A percentile compares a stretch with the other conserved stretches of the same genome.
Conservation (phyloP, 2,797 vertebrate species). For the Sardinella longiceps region DNA sequence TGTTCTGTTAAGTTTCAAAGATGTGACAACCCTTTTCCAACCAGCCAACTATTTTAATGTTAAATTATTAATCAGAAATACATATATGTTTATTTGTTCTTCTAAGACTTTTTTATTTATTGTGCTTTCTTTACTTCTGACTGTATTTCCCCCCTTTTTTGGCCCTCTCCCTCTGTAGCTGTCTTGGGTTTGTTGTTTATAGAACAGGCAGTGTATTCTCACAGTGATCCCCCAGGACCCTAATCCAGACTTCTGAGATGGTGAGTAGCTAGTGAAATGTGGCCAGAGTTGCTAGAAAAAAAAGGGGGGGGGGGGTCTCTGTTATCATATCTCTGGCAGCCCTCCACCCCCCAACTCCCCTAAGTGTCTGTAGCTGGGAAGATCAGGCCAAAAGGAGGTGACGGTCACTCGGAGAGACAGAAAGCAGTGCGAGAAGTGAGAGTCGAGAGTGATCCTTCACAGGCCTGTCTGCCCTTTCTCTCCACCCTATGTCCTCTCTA, state of each 20-base stretch:
- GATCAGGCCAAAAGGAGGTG: background rate
- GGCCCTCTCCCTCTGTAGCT: slow-evolving; percentile 33
- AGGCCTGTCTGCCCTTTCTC: background rate
- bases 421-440: background rate
- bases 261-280: slow-evolving; percentile 39
- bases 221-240: slow-evolving; percentile 49
- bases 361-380: slow-evolving; percentile 6
- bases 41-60: too few relatives aligned
- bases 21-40: background rate
- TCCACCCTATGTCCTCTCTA: background rate
- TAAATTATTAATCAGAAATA: background rate
- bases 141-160: slow-evolving; percentile 14
- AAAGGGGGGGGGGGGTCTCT: background rate
- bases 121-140: background rate
- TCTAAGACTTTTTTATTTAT: background rate
- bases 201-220: slow-evolving; percentile 50
- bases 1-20: background rate
- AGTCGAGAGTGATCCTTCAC: background rate
- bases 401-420: background rate
- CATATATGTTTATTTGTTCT: background rate
- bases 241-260: slow-evolving; percentile 44
- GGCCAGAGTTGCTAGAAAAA: background rate
- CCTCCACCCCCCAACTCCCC: background rate
- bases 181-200: slow-evolving; percentile 36
- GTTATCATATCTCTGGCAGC: slow-evolving; percentile 23